phyloP scores from a whole-genome alignment of 2,888 invertebrate species.

The Sphecodes monilicornis region DNA sequence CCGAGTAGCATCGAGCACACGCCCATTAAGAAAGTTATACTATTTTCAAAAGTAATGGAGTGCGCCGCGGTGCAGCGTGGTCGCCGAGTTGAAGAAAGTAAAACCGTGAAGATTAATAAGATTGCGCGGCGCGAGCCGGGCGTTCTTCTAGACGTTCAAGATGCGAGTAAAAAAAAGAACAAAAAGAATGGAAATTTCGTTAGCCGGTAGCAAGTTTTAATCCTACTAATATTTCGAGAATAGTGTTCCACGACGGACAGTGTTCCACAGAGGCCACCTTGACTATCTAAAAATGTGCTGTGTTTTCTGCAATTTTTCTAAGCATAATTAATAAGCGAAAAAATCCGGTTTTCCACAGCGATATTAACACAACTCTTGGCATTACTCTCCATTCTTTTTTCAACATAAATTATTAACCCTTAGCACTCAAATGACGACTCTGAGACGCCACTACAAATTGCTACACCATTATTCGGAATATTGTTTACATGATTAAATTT shows the following conservation, averaged over 20 bases:
- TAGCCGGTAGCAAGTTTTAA: not conserved
- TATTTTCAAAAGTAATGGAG: constrained; percentile 4
- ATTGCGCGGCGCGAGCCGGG: not conserved
- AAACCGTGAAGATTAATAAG: constrained; percentile 6
- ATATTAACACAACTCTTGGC: too few relatives aligned
- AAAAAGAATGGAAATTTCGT: not conserved
- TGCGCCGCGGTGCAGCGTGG: not conserved
- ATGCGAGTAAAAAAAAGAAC: not conserved
- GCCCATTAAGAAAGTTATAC: not conserved
- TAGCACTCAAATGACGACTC: too few relatives aligned
- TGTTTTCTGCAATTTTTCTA: not conserved
- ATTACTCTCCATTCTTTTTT: too few relatives aligned
- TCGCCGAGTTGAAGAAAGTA: constrained; percentile 3
- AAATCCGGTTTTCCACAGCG: too few relatives aligned
- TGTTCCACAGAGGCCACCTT: not conserved
- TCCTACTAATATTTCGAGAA: constrained; percentile 1
- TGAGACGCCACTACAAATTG: too few relatives aligned
- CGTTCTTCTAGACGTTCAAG: not conserved
- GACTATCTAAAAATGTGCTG: not conserved
- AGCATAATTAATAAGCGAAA: too few relatives aligned
- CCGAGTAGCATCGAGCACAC: constrained; percentile 1
- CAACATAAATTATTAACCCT: too few relatives aligned
- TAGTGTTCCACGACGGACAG: not conserved
- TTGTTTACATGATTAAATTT: too few relatives aligned
- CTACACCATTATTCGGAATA: too few relatives aligned